phyloP scores from a whole-genome alignment of 30 jellyfish, hydroid and myxozoan genomes.

The Hydractinia symbiolongicarpus region DNA sequence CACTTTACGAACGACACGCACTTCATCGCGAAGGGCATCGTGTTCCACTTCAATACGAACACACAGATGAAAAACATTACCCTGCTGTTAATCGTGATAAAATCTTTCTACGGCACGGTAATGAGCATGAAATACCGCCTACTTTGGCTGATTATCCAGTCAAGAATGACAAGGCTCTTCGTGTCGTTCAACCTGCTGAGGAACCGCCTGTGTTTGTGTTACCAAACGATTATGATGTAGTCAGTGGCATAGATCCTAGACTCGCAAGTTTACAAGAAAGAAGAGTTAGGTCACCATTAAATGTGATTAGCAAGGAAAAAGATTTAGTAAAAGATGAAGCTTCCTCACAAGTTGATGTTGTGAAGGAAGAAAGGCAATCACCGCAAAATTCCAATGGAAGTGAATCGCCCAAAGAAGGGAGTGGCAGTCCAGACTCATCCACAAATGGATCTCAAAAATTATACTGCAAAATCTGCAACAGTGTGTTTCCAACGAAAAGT shows the following conservation, averaged over 20 bases:
- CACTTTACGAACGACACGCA: not conserved
- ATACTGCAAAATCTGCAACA: conserved; percentile 88
- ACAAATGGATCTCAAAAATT: conserved; percentile 52
- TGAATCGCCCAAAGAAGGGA: not conserved
- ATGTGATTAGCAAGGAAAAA: not conserved
- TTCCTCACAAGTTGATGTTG: not conserved
- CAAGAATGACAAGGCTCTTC: not conserved
- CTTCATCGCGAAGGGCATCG: not conserved
- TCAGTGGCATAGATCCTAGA: conserved; percentile 33
- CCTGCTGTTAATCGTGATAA: not conserved
- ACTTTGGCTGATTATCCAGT: not conserved
- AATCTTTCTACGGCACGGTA: not conserved
- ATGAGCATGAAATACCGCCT: not conserved
- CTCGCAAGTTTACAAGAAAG: conserved; percentile 19
- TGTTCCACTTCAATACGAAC: not conserved
- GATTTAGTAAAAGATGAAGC: not conserved
- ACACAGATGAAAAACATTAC: not conserved
- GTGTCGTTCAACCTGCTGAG: conserved; percentile 41
- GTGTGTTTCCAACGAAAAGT: conserved; percentile 85
- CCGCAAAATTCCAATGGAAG: conserved; percentile 20
- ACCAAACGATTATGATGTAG: conserved; percentile 90
- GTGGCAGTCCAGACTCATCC: conserved; percentile 30
- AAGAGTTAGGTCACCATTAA: not conserved
- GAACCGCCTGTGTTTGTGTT: conserved; percentile 94
- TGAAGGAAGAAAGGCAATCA: not conserved